Evolutionary conservation across 2,113 vertebrate species (phyloP), one percentile per base, ranked within the genome.

Genomic region (Chloropsis cyanopogon): DNA sequence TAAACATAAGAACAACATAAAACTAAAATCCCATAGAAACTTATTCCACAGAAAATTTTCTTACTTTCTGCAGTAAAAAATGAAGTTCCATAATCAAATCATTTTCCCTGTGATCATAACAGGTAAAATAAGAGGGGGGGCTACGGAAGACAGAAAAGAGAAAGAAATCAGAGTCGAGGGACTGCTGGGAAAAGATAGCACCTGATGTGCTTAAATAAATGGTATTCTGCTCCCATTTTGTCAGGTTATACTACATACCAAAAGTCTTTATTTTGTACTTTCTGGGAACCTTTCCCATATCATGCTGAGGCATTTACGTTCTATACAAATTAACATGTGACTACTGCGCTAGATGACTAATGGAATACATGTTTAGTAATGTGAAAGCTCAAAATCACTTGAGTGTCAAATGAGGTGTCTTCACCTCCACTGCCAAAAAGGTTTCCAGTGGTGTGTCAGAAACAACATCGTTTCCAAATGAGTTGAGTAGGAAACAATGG

Each of bases 351-450:
- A 37, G 22, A 90, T 56, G 60, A 66, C 33, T 94, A 95, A 89
- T 71, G 41, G 88, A 94, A 94, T 91, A 68, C 31, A 53, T n/a
- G 28, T 81, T 92, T 88, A 92, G 41, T n/a, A 88, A 93, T 18
- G 37, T 70, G 93, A 92, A 95, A 94, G 18, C 56, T 86, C 52
- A 61, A 85, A 82, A 88, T 37, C 60, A 23, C 41, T 86, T 53
- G 59, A 54, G 10, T 29, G 12, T 83, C 69, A 95, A 95, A 86
- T 52, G 46, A 86, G 35, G 71, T 79, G 44, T 52, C 75, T 69
- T 28, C 33, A 50, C 44, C 39, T 71, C 37, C 0, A 1, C 57
- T 18, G 29, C 63, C 73, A 57, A 64, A 91, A 88, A 88, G 42
- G 42, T 68, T 95, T 64, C 39, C 59, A 88, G 54, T 47, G 60